Conservation (phyloP, 1,140 invertebrate genomes). For the Drosophila grimshawi region DNA sequence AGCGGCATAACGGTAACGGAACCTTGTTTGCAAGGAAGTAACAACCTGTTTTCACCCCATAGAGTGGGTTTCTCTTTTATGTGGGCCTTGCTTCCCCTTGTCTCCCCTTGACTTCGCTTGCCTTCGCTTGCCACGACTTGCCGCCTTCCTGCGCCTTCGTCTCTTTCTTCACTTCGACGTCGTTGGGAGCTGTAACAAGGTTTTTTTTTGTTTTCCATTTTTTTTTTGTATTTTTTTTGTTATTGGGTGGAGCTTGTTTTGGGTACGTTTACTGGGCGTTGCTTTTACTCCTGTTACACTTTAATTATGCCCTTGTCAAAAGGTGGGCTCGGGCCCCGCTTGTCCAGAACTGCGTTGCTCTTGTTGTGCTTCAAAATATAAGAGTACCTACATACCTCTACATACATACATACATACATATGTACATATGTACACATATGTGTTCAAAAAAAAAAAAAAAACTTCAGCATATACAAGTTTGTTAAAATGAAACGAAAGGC, state of each 20-base stretch:
- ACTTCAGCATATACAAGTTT: conserved; percentile 21
- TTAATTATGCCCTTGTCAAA: conserved; percentile 82
- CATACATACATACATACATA: conserved; percentile 13
- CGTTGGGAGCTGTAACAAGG: conserved; percentile 21
- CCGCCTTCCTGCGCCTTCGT: conserved; percentile 8
- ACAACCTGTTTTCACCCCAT: conserved; percentile 81
- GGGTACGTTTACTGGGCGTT: conserved; percentile 40
- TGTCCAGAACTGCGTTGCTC: conserved; percentile 41
- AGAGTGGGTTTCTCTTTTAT: conserved; percentile 61
- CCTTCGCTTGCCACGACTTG: background rate
- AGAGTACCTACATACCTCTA: conserved; percentile 18
- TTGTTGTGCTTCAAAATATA: conserved; percentile 48
- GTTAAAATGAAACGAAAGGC: conserved; percentile 20
- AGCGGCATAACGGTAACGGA: conserved; percentile 77
- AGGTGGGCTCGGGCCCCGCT: conserved; percentile 57
- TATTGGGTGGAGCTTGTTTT: conserved; percentile 9
- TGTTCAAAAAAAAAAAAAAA: conserved; percentile 17
- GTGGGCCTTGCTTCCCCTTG: conserved; percentile 32
- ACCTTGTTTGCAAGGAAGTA: conserved; percentile 82
- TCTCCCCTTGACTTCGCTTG: conserved; percentile 17
- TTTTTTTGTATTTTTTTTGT: background rate
- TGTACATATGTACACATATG: conserved; percentile 7
- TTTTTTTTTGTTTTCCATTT: background rate
- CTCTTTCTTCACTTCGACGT: conserved; percentile 2
- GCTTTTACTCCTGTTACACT: conserved; percentile 75